Conservation (phyloP, 37 sponge, comb jelly and placozoan species). For the Aphrocallistes beatrix region DNA sequence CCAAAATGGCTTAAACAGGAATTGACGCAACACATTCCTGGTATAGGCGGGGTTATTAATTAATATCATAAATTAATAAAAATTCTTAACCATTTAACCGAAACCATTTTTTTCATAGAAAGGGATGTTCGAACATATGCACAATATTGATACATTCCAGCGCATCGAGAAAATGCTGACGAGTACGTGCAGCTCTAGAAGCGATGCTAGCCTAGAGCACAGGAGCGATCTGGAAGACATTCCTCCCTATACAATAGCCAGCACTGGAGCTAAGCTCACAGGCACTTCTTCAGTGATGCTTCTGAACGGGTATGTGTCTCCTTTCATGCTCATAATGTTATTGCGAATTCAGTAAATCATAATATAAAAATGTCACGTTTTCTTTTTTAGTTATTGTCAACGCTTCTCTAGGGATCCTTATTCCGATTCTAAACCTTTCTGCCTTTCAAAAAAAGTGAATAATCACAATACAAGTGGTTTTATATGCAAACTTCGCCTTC, state of each 20-base stretch:
- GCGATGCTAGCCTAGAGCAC: background rate
- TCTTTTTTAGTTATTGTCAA: slow-evolving; percentile 15
- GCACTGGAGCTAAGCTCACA: background rate
- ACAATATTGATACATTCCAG: background rate
- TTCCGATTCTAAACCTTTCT: background rate
- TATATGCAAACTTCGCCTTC: background rate
- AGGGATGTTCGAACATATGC: background rate
- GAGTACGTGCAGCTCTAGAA: background rate
- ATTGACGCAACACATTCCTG: too few species aligned
- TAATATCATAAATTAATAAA: too few species aligned
- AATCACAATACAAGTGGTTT: background rate
- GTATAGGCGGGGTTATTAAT: too few species aligned
- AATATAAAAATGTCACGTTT: background rate
- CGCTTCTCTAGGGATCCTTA: background rate
- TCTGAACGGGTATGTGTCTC: background rate
- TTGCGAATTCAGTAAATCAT: background rate
- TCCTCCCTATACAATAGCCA: background rate
- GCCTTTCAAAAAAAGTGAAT: background rate
- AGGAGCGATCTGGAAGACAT: background rate
- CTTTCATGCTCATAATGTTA: background rate
- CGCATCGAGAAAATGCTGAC: background rate
- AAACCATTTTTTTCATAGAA: too few species aligned
- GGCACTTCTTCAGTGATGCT: background rate
- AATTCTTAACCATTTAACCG: too few species aligned
- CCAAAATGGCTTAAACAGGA: too few species aligned